Evolutionary conservation across 2,797 vertebrate species (phyloP).

Genomic region (Trematomus bernacchii): DNA sequence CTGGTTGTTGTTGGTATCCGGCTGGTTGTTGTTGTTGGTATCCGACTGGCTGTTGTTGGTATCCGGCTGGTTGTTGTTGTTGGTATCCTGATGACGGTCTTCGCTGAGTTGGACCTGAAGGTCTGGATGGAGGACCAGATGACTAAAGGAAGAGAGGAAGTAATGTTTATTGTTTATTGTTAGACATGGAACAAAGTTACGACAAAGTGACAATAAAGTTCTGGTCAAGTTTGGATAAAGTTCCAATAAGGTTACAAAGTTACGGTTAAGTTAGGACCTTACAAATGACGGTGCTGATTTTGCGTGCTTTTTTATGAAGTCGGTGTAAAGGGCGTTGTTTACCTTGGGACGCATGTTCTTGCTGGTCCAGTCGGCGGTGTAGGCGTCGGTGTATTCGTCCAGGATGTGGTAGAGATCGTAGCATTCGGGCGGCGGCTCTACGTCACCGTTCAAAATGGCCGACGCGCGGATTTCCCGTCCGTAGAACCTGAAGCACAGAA

Average conservation of each 20-base stretch:
- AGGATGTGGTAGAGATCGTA: slow-evolving; percentile 90
- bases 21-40: background rate
- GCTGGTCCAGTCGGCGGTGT: slow-evolving; percentile 85
- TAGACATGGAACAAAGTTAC: no score
- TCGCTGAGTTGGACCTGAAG: slow-evolving; percentile 39
- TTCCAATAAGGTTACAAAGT: no score
- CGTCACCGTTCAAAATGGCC: slow-evolving; percentile 92
- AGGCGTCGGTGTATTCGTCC: slow-evolving; percentile 89
- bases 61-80: background rate
- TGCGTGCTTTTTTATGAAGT: no score
- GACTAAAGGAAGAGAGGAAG: slow-evolving; percentile 34
- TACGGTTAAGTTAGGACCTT: no score
- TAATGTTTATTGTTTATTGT: no score
- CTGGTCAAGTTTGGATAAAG: no score
- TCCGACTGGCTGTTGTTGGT: background rate
- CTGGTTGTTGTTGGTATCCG: background rate
- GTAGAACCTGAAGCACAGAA: slow-evolving; percentile 89
- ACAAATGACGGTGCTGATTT: no score
- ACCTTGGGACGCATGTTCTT: slow-evolving; percentile 79
- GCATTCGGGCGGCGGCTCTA: slow-evolving; percentile 88
- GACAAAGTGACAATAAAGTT: no score
- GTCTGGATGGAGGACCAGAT: slow-evolving; percentile 52
- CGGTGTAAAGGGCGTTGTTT: no score
- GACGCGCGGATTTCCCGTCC: slow-evolving; percentile 91
- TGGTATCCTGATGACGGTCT: background rate